Evolutionary conservation across 2,113 vertebrate genomes (phyloP).

Genomic region (Phalacrocorax brasilianus): DNA sequence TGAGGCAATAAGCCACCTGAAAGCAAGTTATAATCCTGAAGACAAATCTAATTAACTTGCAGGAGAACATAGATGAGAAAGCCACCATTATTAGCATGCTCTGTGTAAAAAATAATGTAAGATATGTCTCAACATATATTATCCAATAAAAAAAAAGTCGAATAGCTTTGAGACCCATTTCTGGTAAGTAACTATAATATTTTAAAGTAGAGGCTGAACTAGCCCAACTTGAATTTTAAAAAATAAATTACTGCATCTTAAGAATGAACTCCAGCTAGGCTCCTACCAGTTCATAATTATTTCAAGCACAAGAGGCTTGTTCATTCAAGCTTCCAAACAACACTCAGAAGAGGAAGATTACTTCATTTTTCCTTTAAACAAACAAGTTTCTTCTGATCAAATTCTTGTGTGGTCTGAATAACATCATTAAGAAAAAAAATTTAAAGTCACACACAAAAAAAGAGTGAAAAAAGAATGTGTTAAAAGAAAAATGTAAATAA

Average conservation of each 20-base stretch:
- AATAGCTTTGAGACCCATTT: not conserved
- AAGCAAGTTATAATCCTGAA: not conserved
- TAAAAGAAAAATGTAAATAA: not conserved
- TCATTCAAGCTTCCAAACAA: no score
- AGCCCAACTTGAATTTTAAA: not conserved
- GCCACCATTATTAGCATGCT: not conserved
- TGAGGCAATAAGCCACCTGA: not conserved
- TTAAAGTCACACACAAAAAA: not conserved
- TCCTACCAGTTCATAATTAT: not conserved
- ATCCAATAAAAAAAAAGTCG: not conserved
- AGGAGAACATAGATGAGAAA: not conserved
- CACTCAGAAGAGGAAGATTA: not conserved
- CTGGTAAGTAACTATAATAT: not conserved
- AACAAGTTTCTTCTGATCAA: not conserved
- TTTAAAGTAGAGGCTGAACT: not conserved
- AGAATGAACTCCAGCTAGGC: not conserved
- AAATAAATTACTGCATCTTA: not conserved
- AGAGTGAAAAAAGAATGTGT: not conserved
- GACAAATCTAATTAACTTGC: slow-evolving; percentile 30
- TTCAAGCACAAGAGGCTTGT: not conserved
- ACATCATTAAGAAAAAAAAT: not conserved
- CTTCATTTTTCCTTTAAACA: not conserved
- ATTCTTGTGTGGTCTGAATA: not conserved
- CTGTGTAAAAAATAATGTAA: not conserved
- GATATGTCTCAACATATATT: not conserved